These are phyloP conservation scores for Suillia variegata DNA, from an alignment of 2,888 invertebrate species.

Conservation along the genomic window DNA sequence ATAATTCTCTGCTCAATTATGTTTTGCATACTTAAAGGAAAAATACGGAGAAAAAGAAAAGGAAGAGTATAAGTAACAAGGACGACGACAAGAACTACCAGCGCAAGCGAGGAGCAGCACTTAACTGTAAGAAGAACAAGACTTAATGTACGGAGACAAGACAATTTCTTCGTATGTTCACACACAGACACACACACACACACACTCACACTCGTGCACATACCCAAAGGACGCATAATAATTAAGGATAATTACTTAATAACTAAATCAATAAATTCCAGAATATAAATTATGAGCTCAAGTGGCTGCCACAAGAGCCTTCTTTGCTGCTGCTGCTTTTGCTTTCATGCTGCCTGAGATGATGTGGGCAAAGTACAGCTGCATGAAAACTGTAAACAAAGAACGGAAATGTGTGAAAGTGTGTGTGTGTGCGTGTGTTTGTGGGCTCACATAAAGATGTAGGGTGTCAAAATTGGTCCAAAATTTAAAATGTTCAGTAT, in stretches of 20 bases:
- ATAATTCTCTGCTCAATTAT: constrained; percentile 23
- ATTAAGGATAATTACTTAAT: constrained; percentile 40
- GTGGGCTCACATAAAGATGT: too few relatives aligned
- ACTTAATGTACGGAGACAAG: not conserved
- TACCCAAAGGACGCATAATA: constrained; percentile 33
- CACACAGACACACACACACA: too few relatives aligned
- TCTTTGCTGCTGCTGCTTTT: not conserved
- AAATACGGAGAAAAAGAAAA: not conserved
- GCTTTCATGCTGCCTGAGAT: not conserved
- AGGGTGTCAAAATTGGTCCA: not conserved
- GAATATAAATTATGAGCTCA: not conserved
- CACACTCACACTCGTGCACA: too few relatives aligned
- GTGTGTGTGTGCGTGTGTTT: not conserved
- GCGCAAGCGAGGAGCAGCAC: not conserved
- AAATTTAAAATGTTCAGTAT: too few relatives aligned
- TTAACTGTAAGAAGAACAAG: not conserved
- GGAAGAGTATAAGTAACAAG: not conserved
- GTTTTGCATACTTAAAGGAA: constrained; percentile 18
- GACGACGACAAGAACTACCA: not conserved
- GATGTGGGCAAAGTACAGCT: not conserved
- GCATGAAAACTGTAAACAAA: too few relatives aligned
- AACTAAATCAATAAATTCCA: constrained; percentile 38
- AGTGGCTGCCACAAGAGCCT: not conserved
- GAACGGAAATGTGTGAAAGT: not conserved
- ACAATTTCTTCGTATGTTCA: constrained; percentile 8